Base-by-base conservation (phyloP, 2,888 invertebrate genomes). In the Epinotia demarniana region DNA sequence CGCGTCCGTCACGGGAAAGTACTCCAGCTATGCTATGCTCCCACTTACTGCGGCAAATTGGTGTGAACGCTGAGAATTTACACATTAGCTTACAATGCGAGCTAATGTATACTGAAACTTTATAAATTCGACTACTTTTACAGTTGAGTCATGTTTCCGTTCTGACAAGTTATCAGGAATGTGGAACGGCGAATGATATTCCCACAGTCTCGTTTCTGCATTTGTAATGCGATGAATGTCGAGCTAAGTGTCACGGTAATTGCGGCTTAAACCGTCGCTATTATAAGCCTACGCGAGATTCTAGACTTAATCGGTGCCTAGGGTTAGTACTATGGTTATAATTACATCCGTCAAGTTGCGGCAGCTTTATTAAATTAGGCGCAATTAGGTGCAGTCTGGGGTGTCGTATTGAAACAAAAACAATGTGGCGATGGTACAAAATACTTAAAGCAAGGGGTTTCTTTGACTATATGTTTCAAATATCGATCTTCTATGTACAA, bases 1-100 rank as follows among this genome's bases (percentile, higher is more conserved):
- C 87, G 87, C 84, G 85, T 85, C 85, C 92, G 92, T 93, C 93
- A 93, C 91, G 93, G 93, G 93, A 93, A 89, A 86, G 86, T 85
- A 86, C 82, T 90, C 81, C 80, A 86, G 92, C 80, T 88, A 93
- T 92, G 90, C 73, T 80, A 79, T 80, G 83, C 83, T 82, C 83
- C 81, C 79, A 84, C 81, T 83, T 86, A 85, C 79, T 83, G 83
- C 81, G 78, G 83, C 78, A 83, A 86, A 85, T 85, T 84, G 76
- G 81, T 78, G 76, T 81, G 81, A 81, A 76, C 33, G 72, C 70
- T 71, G 72, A 61, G 72, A 77, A 75, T 67, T 72, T 72, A 66
- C 74, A 58, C 62, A 75, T 75, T 75, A 75, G 19, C 75, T 75
- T 72, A 75, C 72, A 72, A 75, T 75, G 70, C 62, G 70, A 58